Percentiles rank a stretch among this genome's conserved stretches.
These are phyloP conservation scores for Epistrophella euchroma DNA, from an alignment of 2,888 invertebrate genomes.

Conservation along the genomic window DNA sequence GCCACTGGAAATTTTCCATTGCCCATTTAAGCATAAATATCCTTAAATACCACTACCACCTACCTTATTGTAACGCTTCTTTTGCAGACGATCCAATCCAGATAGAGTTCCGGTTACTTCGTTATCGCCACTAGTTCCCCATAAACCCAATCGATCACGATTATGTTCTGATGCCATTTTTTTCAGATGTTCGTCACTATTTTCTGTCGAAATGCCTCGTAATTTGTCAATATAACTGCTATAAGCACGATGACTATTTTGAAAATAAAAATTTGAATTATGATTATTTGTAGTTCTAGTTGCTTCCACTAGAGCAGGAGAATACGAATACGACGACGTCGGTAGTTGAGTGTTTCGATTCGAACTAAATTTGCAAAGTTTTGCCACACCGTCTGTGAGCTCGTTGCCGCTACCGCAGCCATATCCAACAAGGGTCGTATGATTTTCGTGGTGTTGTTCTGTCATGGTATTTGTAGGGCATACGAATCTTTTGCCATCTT, in stretches of 20 bases:
- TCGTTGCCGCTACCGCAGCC: slow-evolving; percentile 75
- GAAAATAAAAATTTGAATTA: slow-evolving; percentile 48
- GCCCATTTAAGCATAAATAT: not conserved
- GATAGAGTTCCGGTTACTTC: slow-evolving; percentile 81
- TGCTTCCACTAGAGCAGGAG: slow-evolving; percentile 32
- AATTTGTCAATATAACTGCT: slow-evolving; percentile 62
- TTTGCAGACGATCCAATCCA: slow-evolving; percentile 80
- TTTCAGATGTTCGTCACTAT: slow-evolving; percentile 31
- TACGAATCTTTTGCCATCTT: slow-evolving; percentile 77
- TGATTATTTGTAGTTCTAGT: slow-evolving; percentile 42
- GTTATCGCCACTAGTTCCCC: slow-evolving; percentile 80
- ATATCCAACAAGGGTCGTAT: slow-evolving; percentile 81
- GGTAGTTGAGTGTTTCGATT: slow-evolving; percentile 79
- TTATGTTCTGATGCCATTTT: slow-evolving; percentile 51
- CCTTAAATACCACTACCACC: slow-evolving; percentile 55
- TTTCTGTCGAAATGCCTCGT: slow-evolving; percentile 51
- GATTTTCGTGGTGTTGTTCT: slow-evolving; percentile 76
- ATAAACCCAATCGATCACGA: slow-evolving; percentile 81
- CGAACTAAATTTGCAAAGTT: slow-evolving; percentile 82
- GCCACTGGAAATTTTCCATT: slow-evolving; percentile 59
- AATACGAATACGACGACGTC: slow-evolving; percentile 55
- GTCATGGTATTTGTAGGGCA: slow-evolving; percentile 81
- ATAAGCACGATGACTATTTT: slow-evolving; percentile 64
- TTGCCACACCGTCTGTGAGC: slow-evolving; percentile 81
- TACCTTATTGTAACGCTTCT: slow-evolving; percentile 83